Evolutionary conservation across 1,140 invertebrate genomes (phyloP), one percentile per base, ranked within the genome.

Genomic region (Pentalonia nigronervosa): DNA sequence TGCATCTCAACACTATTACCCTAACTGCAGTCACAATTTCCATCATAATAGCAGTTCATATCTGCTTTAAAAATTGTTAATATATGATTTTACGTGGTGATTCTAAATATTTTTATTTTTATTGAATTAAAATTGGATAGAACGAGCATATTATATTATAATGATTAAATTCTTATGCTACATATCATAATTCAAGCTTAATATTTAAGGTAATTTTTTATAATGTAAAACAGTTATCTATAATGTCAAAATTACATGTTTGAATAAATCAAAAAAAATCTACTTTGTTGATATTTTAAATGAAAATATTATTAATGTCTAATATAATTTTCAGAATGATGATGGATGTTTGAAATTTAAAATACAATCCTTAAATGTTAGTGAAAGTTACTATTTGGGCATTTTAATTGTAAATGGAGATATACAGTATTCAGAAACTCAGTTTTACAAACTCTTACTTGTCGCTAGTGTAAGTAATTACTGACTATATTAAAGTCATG

Each of bases 311-410:
- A n/a, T 56, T 36, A 53, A 56, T 41, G 3, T 56, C 90, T 23
- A n/a, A 34, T 89, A 94, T 93, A 83, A 93, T 95, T 95, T 96
- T 47, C 95, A 97, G 97, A 97, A 96, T 95, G 96, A 96, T 50
- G 96, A 97, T 94, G 96, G 96, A 11, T 98, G 97, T 94, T 95
- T 96, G 7, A 97, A 97, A 94, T 98, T 98, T 95, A 96, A 96
- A 47, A 96, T 98, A 84, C 96, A 97, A 45, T 95, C 96, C 25
- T 95, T 96, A 7, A 96, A 97, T 94, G 96, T 96, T 2, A 97
- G 96, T 53, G 96, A 97, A 76, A 96, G 96, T 91, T 95, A 96
- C 34, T 97, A 97, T 94, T 96, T 95, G 48, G 97, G 97, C 7
- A 96, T 96, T 6, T 94, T 98, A 53, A 96, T 97, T 45, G 95